A percentile compares a stretch with the other conserved stretches of the same genome.
Evolutionary conservation across 1,140 invertebrate genomes (phyloP).

Genomic region (Euura lappo): DNA sequence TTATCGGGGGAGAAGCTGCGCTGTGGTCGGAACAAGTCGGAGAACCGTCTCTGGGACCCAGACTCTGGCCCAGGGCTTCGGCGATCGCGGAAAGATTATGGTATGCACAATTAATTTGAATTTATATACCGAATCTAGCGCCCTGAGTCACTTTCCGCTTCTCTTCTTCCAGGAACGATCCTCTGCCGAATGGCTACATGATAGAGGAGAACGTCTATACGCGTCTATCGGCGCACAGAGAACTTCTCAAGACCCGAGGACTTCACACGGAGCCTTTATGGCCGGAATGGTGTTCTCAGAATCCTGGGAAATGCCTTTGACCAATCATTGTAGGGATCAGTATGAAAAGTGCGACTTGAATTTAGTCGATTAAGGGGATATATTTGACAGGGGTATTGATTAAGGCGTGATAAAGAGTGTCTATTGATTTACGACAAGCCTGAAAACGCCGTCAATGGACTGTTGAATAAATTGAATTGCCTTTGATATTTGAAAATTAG

Average conservation of each 20-base stretch:
- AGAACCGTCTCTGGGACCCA: slow-evolving; percentile 65
- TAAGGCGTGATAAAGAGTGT: not conserved
- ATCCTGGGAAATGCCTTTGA: slow-evolving; percentile 74
- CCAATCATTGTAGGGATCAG: slow-evolving; percentile 31
- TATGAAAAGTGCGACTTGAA: not conserved
- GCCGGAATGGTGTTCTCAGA: slow-evolving; percentile 77
- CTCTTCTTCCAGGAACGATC: slow-evolving; percentile 48
- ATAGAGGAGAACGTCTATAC: slow-evolving; percentile 69
- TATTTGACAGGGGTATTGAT: not conserved
- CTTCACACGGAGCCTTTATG: slow-evolving; percentile 73
- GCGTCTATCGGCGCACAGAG: slow-evolving; percentile 69
- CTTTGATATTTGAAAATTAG: not conserved
- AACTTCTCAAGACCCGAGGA: slow-evolving; percentile 67
- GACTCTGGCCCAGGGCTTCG: slow-evolving; percentile 74
- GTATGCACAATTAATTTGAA: slow-evolving; percentile 34
- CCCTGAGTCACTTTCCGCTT: not conserved
- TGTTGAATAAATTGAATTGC: not conserved
- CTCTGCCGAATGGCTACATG: slow-evolving; percentile 45
- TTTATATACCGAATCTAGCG: not conserved
- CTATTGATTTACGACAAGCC: too few species aligned
- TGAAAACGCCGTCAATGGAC: too few species aligned
- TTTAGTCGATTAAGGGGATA: not conserved
- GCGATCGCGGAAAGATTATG: slow-evolving; percentile 70
- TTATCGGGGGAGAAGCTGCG: slow-evolving; percentile 72
- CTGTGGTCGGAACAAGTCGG: slow-evolving; percentile 76